Conservation (phyloP, 2,888 invertebrate species). For the Caenorhabditis zanzibari region DNA sequence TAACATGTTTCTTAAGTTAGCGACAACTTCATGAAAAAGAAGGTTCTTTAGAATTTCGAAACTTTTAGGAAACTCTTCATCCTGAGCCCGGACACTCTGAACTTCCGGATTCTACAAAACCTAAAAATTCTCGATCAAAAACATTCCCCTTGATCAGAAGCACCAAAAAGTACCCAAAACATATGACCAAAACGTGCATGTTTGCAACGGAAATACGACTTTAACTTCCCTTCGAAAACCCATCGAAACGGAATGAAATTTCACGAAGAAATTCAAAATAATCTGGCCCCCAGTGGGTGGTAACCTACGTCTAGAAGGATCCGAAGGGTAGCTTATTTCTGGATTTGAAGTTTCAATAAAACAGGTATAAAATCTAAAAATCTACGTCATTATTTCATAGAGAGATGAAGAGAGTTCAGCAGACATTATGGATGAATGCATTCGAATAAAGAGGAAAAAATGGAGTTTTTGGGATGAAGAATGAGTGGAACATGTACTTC, state of each 20-base stretch:
- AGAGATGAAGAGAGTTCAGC: neutral
- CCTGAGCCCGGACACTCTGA: no score
- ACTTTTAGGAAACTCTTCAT: no score
- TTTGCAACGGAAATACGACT: conserved; percentile 19
- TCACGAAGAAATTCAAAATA: conserved; percentile 24
- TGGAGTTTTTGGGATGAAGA: neutral
- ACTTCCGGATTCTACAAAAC: neutral
- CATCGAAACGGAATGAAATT: conserved; percentile 21
- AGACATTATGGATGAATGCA: conserved; percentile 46
- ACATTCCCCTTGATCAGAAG: neutral
- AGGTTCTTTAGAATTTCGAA: no score
- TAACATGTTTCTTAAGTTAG: no score
- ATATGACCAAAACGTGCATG: conserved; percentile 12
- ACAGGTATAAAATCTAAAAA: no score
- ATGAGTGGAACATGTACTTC: conserved; percentile 37
- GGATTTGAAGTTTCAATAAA: no score
- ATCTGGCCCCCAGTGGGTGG: conserved; percentile 5
- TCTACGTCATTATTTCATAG: neutral
- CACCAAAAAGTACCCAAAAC: conserved; percentile 30
- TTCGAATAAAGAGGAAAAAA: conserved; percentile 1
- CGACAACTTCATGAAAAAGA: no score
- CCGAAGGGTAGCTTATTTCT: no score
- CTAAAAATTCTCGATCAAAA: neutral
- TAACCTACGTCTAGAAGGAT: neutral
- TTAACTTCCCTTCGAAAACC: neutral